A percentile compares a stretch with the other conserved stretches of the same genome.
These are phyloP conservation scores for Marasmarcha lunaedactyla DNA, from an alignment of 2,888 invertebrate species.

Conservation along the genomic window DNA sequence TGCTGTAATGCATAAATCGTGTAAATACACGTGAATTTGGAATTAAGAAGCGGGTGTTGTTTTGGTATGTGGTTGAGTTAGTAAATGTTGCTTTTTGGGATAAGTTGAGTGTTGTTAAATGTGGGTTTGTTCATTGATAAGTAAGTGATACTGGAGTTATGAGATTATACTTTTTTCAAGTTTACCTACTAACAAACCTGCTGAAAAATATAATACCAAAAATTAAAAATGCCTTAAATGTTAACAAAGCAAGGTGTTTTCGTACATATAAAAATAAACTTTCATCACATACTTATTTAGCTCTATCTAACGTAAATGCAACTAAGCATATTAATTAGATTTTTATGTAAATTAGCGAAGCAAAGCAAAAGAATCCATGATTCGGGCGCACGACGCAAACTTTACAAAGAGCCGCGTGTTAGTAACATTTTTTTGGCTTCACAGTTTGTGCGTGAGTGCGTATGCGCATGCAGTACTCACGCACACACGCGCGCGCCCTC, in stretches of 20 bases:
- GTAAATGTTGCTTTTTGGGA: too few relatives aligned
- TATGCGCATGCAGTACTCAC: slow-evolving; percentile 38
- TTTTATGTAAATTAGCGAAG: slow-evolving; percentile 36
- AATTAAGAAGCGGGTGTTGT: neutral
- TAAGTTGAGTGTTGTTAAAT: too few relatives aligned
- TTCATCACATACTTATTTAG: too few relatives aligned
- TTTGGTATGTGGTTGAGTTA: too few relatives aligned
- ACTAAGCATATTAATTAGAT: slow-evolving; percentile 34
- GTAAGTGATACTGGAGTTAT: too few relatives aligned
- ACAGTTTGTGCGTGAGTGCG: slow-evolving; percentile 25
- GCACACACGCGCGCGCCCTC: slow-evolving; percentile 52
- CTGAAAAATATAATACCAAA: too few relatives aligned
- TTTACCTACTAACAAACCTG: too few relatives aligned
- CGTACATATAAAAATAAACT: too few relatives aligned
- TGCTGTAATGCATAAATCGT: slow-evolving; percentile 24
- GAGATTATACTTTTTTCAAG: too few relatives aligned
- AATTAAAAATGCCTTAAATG: too few relatives aligned
- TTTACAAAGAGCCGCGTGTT: slow-evolving; percentile 51
- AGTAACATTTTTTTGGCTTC: slow-evolving; percentile 55
- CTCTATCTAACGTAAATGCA: slow-evolving; percentile 28
- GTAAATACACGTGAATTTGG: slow-evolving; percentile 18
- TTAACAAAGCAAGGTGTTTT: too few relatives aligned
- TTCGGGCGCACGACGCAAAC: slow-evolving; percentile 42
- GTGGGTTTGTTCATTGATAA: too few relatives aligned
- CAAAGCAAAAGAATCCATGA: slow-evolving; percentile 35